Percentiles rank a stretch among this genome's conserved stretches.
Evolutionary conservation across 2,113 vertebrate genomes (phyloP).

Genomic region (Nothobranchius furzeri): DNA sequence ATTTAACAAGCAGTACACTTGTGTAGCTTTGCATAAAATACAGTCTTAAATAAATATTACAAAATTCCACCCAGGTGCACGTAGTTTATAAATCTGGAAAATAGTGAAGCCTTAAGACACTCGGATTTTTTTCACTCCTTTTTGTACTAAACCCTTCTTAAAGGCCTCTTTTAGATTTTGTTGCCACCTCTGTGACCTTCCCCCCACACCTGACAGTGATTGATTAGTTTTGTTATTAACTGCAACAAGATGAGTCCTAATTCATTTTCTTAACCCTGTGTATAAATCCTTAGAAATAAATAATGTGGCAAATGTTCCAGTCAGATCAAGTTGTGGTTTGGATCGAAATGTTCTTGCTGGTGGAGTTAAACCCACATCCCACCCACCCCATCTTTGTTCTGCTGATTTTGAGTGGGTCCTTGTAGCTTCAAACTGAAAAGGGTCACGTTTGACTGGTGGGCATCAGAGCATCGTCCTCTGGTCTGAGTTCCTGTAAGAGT

Average conservation of each 20-base stretch:
- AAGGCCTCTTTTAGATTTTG: slow-evolving; percentile 9
- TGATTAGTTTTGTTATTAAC: slow-evolving; percentile 56
- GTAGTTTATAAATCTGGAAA: slow-evolving; percentile 77
- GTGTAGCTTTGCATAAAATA: slow-evolving; percentile 82
- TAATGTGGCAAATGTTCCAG: neutral
- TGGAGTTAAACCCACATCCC: no score
- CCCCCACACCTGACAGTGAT: slow-evolving; percentile 56
- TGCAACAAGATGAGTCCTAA: slow-evolving; percentile 26
- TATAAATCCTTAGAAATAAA: slow-evolving; percentile 14
- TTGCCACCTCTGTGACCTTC: slow-evolving; percentile 32
- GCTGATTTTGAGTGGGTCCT: no score
- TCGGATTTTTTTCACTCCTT: slow-evolving; percentile 32
- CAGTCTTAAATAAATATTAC: slow-evolving; percentile 84
- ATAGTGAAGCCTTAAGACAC: slow-evolving; percentile 66
- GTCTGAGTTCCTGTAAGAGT: slow-evolving; percentile 86
- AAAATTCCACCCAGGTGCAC: slow-evolving; percentile 75
- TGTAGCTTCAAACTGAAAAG: neutral
- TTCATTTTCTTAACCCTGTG: slow-evolving; percentile 23
- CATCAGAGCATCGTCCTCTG: slow-evolving; percentile 90
- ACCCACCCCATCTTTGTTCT: no score
- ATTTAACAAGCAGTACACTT: slow-evolving; percentile 85
- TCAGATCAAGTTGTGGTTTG: neutral
- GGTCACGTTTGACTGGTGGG: slow-evolving; percentile 30
- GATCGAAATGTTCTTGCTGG: no score
- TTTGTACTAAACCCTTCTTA: slow-evolving; percentile 43